These are phyloP conservation scores for Micrasema longulum DNA, from an alignment of 1,140 invertebrate species.

Conservation along the genomic window DNA sequence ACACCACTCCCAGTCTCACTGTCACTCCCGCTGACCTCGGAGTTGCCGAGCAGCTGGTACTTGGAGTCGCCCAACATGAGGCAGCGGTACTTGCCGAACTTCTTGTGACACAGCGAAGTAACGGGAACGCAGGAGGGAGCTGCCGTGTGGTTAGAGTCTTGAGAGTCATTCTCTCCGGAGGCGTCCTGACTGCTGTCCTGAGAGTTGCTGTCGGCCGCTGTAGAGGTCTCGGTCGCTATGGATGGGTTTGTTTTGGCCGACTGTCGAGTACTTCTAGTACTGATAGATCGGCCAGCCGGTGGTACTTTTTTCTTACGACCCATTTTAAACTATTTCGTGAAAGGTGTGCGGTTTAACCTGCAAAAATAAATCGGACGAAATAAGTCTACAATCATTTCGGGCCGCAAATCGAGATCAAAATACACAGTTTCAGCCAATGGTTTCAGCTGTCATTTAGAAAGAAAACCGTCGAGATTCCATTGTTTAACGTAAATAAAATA, in stretches of 20 bases:
- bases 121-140: slow-evolving; percentile 16
- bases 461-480: slow-evolving; percentile 16
- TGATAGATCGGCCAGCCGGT: not conserved
- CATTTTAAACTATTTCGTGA: slow-evolving; percentile 31
- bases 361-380: slow-evolving; percentile 1
- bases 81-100: slow-evolving; percentile 67
- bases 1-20: slow-evolving; percentile 66
- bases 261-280: slow-evolving; percentile 34
- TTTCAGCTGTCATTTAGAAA: too few relatives aligned
- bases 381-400: not conserved
- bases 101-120: slow-evolving; percentile 58
- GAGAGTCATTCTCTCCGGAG: slow-evolving; percentile 48
- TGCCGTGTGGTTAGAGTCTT: slow-evolving; percentile 35
- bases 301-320: slow-evolving; percentile 44
- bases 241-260: slow-evolving; percentile 24
- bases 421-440: too few relatives aligned
- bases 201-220: slow-evolving; percentile 30
- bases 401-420: not conserved
- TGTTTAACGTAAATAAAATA: slow-evolving; percentile 31
- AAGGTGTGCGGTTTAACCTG: slow-evolving; percentile 7
- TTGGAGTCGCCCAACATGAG: slow-evolving; percentile 59
- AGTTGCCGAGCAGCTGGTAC: slow-evolving; percentile 51
- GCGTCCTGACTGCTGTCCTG: slow-evolving; percentile 42
- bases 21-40: slow-evolving; percentile 62
- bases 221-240: slow-evolving; percentile 4